Base-by-base conservation (phyloP, 2,888 invertebrate genomes). In the Drosophila suboccidentalis region DNA sequence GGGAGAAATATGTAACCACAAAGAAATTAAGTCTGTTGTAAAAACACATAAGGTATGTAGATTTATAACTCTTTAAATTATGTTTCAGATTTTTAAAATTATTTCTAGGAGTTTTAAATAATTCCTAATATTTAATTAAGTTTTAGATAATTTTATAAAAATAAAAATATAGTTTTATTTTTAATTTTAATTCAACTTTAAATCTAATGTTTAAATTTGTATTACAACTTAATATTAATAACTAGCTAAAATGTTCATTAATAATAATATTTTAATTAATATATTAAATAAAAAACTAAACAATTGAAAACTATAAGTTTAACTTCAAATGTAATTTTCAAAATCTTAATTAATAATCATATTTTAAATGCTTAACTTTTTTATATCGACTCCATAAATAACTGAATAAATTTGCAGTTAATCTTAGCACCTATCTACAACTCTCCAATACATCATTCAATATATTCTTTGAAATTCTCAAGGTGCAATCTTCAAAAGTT, bases 401-500 rank as follows among this genome's bases (percentile, higher is more conserved):
- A 10, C 4, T n/a, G 13, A 38, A 38, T 38, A 8, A n/a, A 38
- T 38, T 36, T 36, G 4, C 2, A n/a, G 13, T 5, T 13, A n/a
- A n/a, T 38, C n/a, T 8, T 9, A 22, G 46, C 32, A 11, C 15
- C 4, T 19, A 49, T 38, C 36, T 44, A 17, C 2, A 13, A 4
- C 26, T n/a, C 3, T 6, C 17, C 15, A 6, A 4, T 1, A 22
- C 29, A 0, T 3, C 17, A 17, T 41, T 32, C 19, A 36, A n/a
- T 22, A 44, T 49, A 44, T 49, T 19, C 17, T 32, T 4, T n/a
- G 0, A 43, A 19, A 63, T 58, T 29, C 22, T 64, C 49, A 46
- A 53, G 47, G 36, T 60, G 26, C 73, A 57, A 43, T 50, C 29
- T 44, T 26, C 4, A 1, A 71, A 79, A 79, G 70, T 89, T 89